A percentile compares a stretch with the other conserved stretches of the same genome.
Evolutionary conservation across 2,113 vertebrate species (phyloP).

Genomic region (Pteronura brasiliensis): DNA sequence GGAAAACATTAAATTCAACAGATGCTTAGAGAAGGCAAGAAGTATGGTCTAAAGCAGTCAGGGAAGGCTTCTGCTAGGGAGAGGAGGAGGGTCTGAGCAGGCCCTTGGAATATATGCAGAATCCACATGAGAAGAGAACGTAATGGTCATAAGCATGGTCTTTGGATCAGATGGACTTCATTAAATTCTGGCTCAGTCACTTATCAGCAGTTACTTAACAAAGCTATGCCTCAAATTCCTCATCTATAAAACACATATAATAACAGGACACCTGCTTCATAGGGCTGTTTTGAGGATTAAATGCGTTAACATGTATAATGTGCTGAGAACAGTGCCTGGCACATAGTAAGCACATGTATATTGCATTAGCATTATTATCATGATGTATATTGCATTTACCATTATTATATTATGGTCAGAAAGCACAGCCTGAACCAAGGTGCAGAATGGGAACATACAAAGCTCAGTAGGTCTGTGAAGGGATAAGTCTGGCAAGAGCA

Average conservation of each 20-base stretch:
- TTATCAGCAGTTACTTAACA: not conserved
- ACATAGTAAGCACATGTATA: not conserved
- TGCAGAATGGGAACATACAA: not conserved
- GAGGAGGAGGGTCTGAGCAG: not conserved
- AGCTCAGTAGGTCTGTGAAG: not conserved
- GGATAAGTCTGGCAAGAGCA: not conserved
- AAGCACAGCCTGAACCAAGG: not conserved
- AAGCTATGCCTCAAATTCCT: conserved; percentile 5
- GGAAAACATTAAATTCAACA: not conserved
- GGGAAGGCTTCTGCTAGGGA: not conserved
- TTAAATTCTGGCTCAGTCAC: conserved; percentile 11
- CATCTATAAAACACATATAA: not conserved
- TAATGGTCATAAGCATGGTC: not conserved
- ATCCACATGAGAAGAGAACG: not conserved
- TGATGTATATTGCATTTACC: not conserved
- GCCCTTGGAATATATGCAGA: not conserved
- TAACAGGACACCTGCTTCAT: not conserved
- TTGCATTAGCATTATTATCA: not conserved
- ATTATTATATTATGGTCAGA: not conserved
- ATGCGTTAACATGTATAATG: not conserved
- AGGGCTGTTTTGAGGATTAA: not conserved
- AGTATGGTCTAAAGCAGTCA: not conserved
- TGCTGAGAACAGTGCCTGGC: not conserved
- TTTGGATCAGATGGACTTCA: not conserved
- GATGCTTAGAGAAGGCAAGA: not conserved